Evolutionary conservation across 1,140 invertebrate genomes (phyloP), one percentile per base, ranked within the genome.

Genomic region (Musca domestica): DNA sequence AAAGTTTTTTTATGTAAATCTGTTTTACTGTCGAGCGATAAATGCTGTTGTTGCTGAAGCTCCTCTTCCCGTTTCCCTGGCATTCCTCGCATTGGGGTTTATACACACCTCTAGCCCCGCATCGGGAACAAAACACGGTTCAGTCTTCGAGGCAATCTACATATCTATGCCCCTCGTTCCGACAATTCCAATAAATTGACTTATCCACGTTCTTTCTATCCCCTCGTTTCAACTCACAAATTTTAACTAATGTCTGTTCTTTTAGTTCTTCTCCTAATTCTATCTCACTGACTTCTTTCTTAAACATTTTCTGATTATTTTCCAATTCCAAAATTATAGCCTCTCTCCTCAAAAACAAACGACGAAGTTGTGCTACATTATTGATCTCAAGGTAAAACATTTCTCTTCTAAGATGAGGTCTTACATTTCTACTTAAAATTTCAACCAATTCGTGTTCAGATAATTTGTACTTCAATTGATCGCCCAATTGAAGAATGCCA

Each of bases 151-250:
- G 56, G 58, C 69, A 70, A 48, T 68, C 67, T 10, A 56, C 23
- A 25, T 64, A 68, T 20, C 67, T 65, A 47, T 68, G 69, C 10
- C 66, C 66, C 1, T 41, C 19, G 4, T 67, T 27, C 3, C 66
- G 47, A 17, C 69, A 70, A 27, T 70, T 70, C 69, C 56, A 70
- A 54, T 65, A 70, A 27, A n/a, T 51, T 19, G 15, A 19, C 7
- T 19, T 51, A 19, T 51, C 49, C 3, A 19, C 17, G 2, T 19
- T 51, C 6, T 7, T 9, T 19, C 12, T 48, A 17, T 51, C 17
- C 19, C 7, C n/a, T 51, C 19, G 15, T 51, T 19, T 51, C 7
- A 51, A 19, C 17, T 51, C 49, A 51, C 49, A 51, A 3, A 51
- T 19, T 2, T 19, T 19, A 3, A 3, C 49, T 19, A 51, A 51